Percentiles rank a stretch among this genome's conserved stretches.
These are phyloP conservation scores for Xylocopa sonorina DNA, from an alignment of 1,140 invertebrate genomes.

Conservation along the genomic window DNA sequence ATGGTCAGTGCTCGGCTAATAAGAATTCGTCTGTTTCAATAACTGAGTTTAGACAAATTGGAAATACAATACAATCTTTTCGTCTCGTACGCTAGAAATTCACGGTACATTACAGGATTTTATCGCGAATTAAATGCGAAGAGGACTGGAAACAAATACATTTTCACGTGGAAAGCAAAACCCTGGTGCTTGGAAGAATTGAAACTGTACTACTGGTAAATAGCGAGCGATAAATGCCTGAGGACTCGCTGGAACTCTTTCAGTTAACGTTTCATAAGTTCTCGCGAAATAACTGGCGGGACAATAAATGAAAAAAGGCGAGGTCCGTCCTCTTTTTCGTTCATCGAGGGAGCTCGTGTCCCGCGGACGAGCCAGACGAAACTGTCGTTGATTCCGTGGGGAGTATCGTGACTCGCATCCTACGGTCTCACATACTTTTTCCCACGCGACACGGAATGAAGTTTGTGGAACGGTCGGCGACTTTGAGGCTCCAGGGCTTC, in stretches of 20 bases:
- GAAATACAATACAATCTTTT: no score
- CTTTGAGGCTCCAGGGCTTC: slow-evolving; percentile 38
- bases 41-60: no score
- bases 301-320: slow-evolving; percentile 9
- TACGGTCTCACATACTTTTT: slow-evolving; percentile 47
- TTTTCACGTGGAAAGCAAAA: no score
- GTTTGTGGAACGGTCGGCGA: slow-evolving; percentile 44
- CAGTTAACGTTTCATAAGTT: slow-evolving; percentile 23
- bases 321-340: neutral
- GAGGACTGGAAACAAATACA: no score
- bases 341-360: slow-evolving; percentile 2
- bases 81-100: no score
- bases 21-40: no score
- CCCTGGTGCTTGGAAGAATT: neutral
- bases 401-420: slow-evolving; percentile 53
- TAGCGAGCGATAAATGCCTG: neutral
- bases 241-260: slow-evolving; percentile 5
- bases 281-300: neutral
- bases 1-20: no score
- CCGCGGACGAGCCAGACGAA: slow-evolving; percentile 29
- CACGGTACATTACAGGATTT: no score
- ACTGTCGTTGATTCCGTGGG: slow-evolving; percentile 44
- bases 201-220: neutral
- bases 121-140: no score
- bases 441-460: slow-evolving; percentile 46